phyloP scores from a whole-genome alignment of 2,797 vertebrate genomes.

The Danio aesculapii region DNA sequence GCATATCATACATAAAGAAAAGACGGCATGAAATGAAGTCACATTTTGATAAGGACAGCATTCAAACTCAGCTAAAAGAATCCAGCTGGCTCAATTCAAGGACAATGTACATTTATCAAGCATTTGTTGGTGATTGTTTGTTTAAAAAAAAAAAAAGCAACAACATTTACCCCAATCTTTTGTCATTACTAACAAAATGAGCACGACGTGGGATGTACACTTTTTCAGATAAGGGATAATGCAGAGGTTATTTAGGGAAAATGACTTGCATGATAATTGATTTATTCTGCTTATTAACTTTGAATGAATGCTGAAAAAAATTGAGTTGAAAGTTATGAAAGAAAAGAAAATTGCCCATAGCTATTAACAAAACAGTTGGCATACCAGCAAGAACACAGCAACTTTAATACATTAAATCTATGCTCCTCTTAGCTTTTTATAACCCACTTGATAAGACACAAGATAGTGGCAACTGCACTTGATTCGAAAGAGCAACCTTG shows the following conservation, averaged over 20 bases:
- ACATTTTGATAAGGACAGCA: not conserved
- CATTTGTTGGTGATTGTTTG: not conserved
- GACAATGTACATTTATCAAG: not conserved
- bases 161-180: not conserved
- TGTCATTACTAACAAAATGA: not conserved
- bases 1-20: slow-evolving; percentile 6
- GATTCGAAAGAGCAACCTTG: no score
- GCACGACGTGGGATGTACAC: not conserved
- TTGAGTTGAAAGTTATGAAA: no score
- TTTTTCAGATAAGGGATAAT: no score
- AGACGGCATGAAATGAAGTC: not conserved
- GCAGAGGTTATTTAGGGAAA: no score
- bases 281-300: not conserved
- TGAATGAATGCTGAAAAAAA: not conserved
- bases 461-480: no score
- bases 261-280: no score
- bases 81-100: not conserved
- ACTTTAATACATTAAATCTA: not conserved
- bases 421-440: not conserved
- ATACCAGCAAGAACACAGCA: not conserved
- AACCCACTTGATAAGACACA: no score
- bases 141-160: not conserved
- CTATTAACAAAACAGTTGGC: not conserved
- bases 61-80: slow-evolving; percentile 4
- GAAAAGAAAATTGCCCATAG: not conserved